These are phyloP conservation scores for Tetranychus truncatus DNA, from an alignment of 2,888 invertebrate genomes.

Conservation along the genomic window DNA sequence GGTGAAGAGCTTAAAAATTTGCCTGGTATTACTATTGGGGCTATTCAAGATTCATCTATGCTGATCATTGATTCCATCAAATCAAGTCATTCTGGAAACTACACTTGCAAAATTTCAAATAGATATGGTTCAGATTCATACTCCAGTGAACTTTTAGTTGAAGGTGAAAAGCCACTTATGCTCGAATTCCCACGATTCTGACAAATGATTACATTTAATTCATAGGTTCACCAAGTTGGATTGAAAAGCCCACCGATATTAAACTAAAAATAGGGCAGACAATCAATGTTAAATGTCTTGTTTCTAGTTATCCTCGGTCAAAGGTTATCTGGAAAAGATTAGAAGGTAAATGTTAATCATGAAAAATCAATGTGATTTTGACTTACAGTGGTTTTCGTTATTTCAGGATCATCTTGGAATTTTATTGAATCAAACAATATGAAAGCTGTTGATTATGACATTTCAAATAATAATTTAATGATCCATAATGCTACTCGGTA, in stretches of 20 bases:
- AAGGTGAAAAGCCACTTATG: background rate
- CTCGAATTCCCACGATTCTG: background rate
- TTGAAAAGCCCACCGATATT: background rate
- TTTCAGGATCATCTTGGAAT: too few relatives aligned
- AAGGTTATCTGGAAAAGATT: background rate
- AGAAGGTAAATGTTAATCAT: background rate
- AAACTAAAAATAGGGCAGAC: background rate
- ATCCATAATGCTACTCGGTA: too few relatives aligned
- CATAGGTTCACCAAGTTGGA: background rate
- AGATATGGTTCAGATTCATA: background rate
- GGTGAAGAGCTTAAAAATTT: background rate
- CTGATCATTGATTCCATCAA: slow-evolving; percentile 24
- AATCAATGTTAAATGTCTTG: slow-evolving; percentile 6
- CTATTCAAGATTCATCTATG: slow-evolving; percentile 25
- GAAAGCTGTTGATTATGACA: too few relatives aligned
- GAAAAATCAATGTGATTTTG: too few relatives aligned
- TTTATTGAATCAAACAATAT: too few relatives aligned
- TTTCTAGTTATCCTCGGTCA: background rate
- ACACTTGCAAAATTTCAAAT: slow-evolving; percentile 25
- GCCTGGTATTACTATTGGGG: slow-evolving; percentile 16
- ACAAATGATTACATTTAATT: background rate
- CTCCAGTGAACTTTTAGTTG: background rate
- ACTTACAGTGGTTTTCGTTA: too few relatives aligned
- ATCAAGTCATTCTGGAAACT: slow-evolving; percentile 26
- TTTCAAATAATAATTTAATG: too few relatives aligned